Evolutionary conservation across 1,140 invertebrate genomes (phyloP), one percentile per base, ranked within the genome.

Genomic region (Drosophila pallidifrons): DNA sequence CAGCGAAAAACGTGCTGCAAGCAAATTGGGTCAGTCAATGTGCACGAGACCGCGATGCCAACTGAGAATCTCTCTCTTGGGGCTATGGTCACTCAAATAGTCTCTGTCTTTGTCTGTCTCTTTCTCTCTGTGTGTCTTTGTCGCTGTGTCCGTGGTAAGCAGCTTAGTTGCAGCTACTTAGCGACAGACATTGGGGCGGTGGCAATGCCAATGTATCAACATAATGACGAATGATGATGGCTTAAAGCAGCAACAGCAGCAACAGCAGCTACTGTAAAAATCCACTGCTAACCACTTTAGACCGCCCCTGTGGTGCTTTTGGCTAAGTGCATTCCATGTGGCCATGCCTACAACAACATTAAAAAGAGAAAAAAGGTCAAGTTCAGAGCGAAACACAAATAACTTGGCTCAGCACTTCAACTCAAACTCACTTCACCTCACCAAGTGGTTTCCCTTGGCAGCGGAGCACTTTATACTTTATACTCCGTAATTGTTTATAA

Each of bases 131-230:
- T 46, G 5, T 35, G 35, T 45, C 25, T 54, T 1, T 30, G 32
- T n/a, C 41, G 16, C 11, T 45, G 41, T 41, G 35, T 28, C 52
- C 52, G 32, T 25, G 46, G 41, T 71, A 71, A 76, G 60, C 74
- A 7, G 69, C 74, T 76, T 76, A 76, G 72, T 59, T 15, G 30
- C 67, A 71, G 59, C 68, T 76, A 66, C 74, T 76, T 76, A 72
- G 16, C 16, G 52, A 25, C 55, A 60, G 54, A 32, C 74, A 66
- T 61, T 66, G 69, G 35, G 54, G 41, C 54, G 57, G 55, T 7
- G 49, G 11, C 38, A 16, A 46, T 25, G 61, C 15, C 55, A 66
- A 57, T 60, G 43, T 49, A 54, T 35, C 51, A 8, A 11, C 28
- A 75, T 75, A 70, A 71, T 65, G 71, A 76, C 55, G 73, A 64